Percentiles rank a stretch among this genome's conserved stretches.
phyloP scores from a whole-genome alignment of 2,888 invertebrate species.

The Piscicola geometra region DNA sequence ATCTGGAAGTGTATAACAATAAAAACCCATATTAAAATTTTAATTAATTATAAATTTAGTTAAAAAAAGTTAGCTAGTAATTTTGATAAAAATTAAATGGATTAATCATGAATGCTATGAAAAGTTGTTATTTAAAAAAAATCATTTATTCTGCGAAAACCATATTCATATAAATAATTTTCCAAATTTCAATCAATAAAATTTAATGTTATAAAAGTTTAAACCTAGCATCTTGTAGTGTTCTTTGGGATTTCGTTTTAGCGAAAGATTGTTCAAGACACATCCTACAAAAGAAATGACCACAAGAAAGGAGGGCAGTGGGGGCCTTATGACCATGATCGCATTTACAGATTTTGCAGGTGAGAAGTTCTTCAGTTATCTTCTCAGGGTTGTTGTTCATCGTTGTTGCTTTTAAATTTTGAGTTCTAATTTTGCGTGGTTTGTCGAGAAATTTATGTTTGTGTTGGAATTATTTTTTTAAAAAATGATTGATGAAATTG shows the following conservation, averaged over 20 bases:
- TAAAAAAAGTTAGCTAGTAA: not conserved
- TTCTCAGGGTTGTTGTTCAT: not conserved
- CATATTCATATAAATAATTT: too few relatives aligned
- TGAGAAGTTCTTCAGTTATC: slow-evolving; percentile 25
- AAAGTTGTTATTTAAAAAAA: too few relatives aligned
- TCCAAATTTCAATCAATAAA: too few relatives aligned
- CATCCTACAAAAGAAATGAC: slow-evolving; percentile 17
- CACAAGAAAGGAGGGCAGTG: slow-evolving; percentile 20
- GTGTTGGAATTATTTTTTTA: too few relatives aligned
- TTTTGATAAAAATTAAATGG: not conserved
- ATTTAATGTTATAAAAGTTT: too few relatives aligned
- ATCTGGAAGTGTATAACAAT: not conserved
- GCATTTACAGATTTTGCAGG: slow-evolving; percentile 1
- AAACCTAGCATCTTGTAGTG: too few relatives aligned
- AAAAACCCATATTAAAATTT: not conserved
- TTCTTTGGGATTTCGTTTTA: too few relatives aligned
- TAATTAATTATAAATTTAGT: not conserved
- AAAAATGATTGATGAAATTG: too few relatives aligned
- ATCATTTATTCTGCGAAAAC: too few relatives aligned
- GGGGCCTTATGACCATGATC: slow-evolving; percentile 3
- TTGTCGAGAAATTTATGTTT: slow-evolving; percentile 1
- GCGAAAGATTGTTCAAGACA: too few relatives aligned
- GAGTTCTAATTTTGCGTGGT: too few relatives aligned
- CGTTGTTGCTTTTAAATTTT: not conserved
- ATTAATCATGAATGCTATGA: too few relatives aligned